Conservation (phyloP, 1,140 invertebrate genomes). For the Laupala kohalensis region DNA sequence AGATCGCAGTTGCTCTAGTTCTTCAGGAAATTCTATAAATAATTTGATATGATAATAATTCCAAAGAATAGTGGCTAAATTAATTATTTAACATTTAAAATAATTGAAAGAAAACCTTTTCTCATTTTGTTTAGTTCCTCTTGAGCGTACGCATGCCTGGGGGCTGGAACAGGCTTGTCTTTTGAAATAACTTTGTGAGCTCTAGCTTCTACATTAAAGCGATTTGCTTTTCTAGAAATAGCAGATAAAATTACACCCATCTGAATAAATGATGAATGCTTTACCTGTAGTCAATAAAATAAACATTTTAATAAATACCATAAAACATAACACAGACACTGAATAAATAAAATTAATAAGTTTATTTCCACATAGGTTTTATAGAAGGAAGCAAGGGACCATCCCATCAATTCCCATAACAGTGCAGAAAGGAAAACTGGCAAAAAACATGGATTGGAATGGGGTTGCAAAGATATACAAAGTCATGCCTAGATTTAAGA, state of each 20-base stretch:
- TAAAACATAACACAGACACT: too few species aligned
- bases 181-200: constrained; percentile 49
- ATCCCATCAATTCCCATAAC: too few species aligned
- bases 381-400: too few species aligned
- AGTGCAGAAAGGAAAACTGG: not conserved
- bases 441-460: too few species aligned
- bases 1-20: constrained; percentile 37
- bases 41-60: too few species aligned
- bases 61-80: not conserved
- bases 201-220: constrained; percentile 56
- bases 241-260: constrained; percentile 40
- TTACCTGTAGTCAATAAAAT: too few species aligned
- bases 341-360: too few species aligned
- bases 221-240: constrained; percentile 33
- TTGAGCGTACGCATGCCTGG: constrained; percentile 39
- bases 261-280: too few species aligned
- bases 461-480: too few species aligned
- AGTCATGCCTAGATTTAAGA: too few species aligned
- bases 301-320: too few species aligned
- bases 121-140: constrained; percentile 45
- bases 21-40: constrained; percentile 41
- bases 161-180: constrained; percentile 50
- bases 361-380: too few species aligned
- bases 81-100: not conserved
- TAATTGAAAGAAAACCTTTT: constrained; percentile 31